These are phyloP conservation scores for Drosophila limbata DNA, from an alignment of 2,888 invertebrate genomes.

Conservation along the genomic window DNA sequence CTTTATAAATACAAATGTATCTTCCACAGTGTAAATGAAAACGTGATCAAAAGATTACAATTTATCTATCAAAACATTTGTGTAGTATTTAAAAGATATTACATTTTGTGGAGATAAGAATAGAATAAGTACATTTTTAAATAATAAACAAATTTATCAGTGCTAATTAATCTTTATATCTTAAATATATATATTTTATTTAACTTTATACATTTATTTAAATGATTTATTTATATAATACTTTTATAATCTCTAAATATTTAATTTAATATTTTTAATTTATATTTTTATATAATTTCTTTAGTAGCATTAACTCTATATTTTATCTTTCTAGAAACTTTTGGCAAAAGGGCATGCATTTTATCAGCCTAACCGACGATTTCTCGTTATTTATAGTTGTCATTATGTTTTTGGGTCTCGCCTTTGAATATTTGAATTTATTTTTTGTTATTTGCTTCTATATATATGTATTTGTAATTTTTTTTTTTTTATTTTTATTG, in stretches of 20 bases:
- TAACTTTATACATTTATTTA: background rate
- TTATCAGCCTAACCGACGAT: conserved; percentile 49
- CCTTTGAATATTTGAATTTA: conserved; percentile 59
- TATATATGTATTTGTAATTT: background rate
- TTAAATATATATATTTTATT: background rate
- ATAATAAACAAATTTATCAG: background rate
- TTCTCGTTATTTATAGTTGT: conserved; percentile 56
- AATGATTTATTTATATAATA: no score
- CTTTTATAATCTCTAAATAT: no score
- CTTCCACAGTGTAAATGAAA: background rate
- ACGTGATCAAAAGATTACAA: background rate
- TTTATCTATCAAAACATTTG: background rate
- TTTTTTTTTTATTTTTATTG: conserved; percentile 54
- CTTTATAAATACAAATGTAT: background rate
- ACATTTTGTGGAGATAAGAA: background rate
- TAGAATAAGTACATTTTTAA: background rate
- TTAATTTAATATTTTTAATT: no score
- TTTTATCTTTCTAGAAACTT: background rate
- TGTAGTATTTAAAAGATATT: background rate
- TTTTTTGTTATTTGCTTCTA: background rate
- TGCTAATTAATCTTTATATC: background rate
- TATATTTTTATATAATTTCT: background rate
- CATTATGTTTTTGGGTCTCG: conserved; percentile 50
- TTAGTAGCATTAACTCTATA: background rate
- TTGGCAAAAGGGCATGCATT: conserved; percentile 13